Evolutionary conservation across 2,113 vertebrate species (phyloP).

Genomic region (Maccullochella peelii): DNA sequence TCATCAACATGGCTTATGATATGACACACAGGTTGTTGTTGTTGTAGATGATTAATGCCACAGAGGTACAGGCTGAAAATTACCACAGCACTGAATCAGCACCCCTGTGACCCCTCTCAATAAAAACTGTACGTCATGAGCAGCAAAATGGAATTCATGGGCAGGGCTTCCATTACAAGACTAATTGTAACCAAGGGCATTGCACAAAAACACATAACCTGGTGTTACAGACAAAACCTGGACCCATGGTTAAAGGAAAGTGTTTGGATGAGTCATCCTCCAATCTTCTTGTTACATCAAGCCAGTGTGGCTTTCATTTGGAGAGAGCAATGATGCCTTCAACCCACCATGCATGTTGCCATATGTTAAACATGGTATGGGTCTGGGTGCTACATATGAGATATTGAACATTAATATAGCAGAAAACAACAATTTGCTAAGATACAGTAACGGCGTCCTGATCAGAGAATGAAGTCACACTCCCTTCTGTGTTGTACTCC

Average conservation of each 20-base stretch:
- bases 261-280: not conserved
- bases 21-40: not conserved
- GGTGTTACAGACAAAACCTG: not conserved
- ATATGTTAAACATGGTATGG: too few species aligned
- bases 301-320: not conserved
- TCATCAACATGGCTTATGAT: too few species aligned
- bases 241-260: not conserved
- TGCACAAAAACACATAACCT: not conserved
- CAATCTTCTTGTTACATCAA: not conserved
- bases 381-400: too few species aligned
- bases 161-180: constrained; percentile 1
- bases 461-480: too few species aligned
- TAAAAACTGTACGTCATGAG: not conserved
- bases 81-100: not conserved
- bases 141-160: constrained; percentile 6
- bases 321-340: not conserved
- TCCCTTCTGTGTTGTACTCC: too few species aligned
- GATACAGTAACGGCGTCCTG: too few species aligned
- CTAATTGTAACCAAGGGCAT: not conserved
- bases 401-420: too few species aligned
- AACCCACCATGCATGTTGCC: not conserved
- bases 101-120: constrained; percentile 5
- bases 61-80: not conserved
- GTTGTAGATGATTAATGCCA: not conserved
- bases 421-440: too few species aligned